Evolutionary conservation across 1,140 invertebrate genomes (phyloP).

Genomic region (Rhagoletis pomonella): DNA sequence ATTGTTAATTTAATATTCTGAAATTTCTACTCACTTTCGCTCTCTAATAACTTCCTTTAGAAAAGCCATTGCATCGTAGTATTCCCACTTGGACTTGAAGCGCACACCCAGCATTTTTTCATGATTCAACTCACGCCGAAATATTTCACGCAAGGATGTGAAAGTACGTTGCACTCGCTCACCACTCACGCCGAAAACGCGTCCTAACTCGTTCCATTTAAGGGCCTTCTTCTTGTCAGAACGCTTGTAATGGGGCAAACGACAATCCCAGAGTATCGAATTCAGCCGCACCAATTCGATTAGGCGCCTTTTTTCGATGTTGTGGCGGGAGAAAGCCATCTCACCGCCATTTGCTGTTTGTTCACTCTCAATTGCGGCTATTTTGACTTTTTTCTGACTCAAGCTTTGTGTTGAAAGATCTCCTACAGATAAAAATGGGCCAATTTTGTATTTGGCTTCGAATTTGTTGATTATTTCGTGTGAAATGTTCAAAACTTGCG

Average conservation of each 20-base stretch:
- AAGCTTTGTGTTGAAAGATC: background rate
- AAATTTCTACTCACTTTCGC: slow-evolving; percentile 64
- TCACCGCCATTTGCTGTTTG: slow-evolving; percentile 15
- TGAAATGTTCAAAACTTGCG: background rate
- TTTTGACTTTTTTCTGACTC: slow-evolving; percentile 10
- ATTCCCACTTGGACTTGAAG: slow-evolving; percentile 73
- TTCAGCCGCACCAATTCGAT: slow-evolving; percentile 71
- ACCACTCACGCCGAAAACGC: slow-evolving; percentile 69
- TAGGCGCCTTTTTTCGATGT: slow-evolving; percentile 72
- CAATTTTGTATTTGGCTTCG: background rate
- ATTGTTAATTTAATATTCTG: slow-evolving; percentile 9
- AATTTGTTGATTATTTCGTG: background rate
- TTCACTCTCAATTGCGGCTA: background rate
- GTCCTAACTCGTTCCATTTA: slow-evolving; percentile 71
- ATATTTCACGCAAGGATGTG: slow-evolving; percentile 70
- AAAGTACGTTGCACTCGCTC: slow-evolving; percentile 72
- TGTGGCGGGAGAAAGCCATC: slow-evolving; percentile 71
- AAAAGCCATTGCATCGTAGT: slow-evolving; percentile 71
- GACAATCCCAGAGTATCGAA: slow-evolving; percentile 71
- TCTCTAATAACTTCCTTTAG: slow-evolving; percentile 71
- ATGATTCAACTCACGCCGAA: slow-evolving; percentile 70
- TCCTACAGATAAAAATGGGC: background rate
- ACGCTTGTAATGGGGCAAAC: slow-evolving; percentile 70
- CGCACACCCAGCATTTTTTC: slow-evolving; percentile 70
- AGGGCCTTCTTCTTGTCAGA: slow-evolving; percentile 72